Evolutionary conservation across 2,888 invertebrate species (phyloP).

Genomic region (Ferdinandea cuprea): DNA sequence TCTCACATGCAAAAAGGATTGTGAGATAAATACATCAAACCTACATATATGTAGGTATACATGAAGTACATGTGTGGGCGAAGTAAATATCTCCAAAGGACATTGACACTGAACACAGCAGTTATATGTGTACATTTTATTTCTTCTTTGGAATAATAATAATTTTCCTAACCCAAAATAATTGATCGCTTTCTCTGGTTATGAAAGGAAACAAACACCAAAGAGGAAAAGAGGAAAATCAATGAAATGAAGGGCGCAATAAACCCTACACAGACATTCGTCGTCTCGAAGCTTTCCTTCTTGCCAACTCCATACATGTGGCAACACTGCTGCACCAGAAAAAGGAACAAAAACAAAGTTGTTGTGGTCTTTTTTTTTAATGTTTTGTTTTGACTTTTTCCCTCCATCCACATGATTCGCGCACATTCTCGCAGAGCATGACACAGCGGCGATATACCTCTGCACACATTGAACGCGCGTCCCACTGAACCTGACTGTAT

Average conservation of each 20-base stretch:
- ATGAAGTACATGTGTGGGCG: conserved; percentile 8
- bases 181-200: conserved; percentile 44
- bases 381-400: conserved; percentile 49
- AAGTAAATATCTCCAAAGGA: conserved; percentile 57
- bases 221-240: conserved; percentile 37
- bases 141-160: conserved; percentile 22
- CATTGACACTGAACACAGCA: conserved; percentile 67
- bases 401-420: conserved; percentile 14
- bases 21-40: too few species aligned
- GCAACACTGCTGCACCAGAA: conserved; percentile 52
- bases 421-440: conserved; percentile 8
- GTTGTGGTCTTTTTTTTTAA: too few species aligned
- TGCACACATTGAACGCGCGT: conserved; percentile 54
- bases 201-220: conserved; percentile 9
- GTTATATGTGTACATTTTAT: neutral
- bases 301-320: conserved; percentile 29
- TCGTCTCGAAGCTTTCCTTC: conserved; percentile 41
- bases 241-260: conserved; percentile 70
- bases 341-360: conserved; percentile 61
- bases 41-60: neutral
- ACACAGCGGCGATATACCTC: neutral
- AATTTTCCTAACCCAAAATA: conserved; percentile 52
- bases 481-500: conserved; percentile 74
- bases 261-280: conserved; percentile 35
- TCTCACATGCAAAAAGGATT: too few species aligned